A percentile compares a stretch with the other conserved stretches of the same genome.
These are phyloP conservation scores for Drosophila mimetica DNA, from an alignment of 2,888 invertebrate genomes.

Conservation along the genomic window DNA sequence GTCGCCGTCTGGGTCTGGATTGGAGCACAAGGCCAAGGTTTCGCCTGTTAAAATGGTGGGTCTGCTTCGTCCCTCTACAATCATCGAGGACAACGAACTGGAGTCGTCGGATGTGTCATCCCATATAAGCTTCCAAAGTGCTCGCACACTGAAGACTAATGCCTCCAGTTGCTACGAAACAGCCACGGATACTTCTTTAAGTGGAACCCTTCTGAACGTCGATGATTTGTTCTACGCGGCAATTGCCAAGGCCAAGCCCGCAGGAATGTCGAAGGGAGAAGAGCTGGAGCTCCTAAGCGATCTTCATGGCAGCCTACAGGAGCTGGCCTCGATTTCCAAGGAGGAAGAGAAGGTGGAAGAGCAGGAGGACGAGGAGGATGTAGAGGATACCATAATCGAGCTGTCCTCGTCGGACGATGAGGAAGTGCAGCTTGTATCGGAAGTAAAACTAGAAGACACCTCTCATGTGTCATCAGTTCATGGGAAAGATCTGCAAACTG, in stretches of 20 bases:
- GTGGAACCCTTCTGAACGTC: conserved; percentile 45
- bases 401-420: conserved; percentile 66
- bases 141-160: conserved; percentile 57
- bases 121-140: conserved; percentile 71
- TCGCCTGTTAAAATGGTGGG: conserved; percentile 84
- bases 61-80: conserved; percentile 83
- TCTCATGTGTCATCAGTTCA: not conserved
- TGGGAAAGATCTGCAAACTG: not conserved
- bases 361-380: conserved; percentile 16
- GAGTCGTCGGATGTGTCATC: conserved; percentile 63
- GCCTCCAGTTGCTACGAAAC: conserved; percentile 80
- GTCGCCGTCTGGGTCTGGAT: not conserved
- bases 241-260: conserved; percentile 51
- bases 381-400: conserved; percentile 70
- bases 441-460: conserved; percentile 33
- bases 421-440: conserved; percentile 17
- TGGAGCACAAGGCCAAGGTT: conserved; percentile 52
- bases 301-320: conserved; percentile 66
- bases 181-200: conserved; percentile 72
- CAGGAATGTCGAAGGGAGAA: conserved; percentile 49
- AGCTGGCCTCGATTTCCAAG: conserved; percentile 45
- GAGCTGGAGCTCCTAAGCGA: conserved; percentile 50
- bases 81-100: conserved; percentile 79
- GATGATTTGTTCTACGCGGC: conserved; percentile 62
- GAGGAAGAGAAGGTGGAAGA: conserved; percentile 3